Evolutionary conservation across 2,113 vertebrate genomes (phyloP).

Genomic region (Cephalopterus ornatus): DNA sequence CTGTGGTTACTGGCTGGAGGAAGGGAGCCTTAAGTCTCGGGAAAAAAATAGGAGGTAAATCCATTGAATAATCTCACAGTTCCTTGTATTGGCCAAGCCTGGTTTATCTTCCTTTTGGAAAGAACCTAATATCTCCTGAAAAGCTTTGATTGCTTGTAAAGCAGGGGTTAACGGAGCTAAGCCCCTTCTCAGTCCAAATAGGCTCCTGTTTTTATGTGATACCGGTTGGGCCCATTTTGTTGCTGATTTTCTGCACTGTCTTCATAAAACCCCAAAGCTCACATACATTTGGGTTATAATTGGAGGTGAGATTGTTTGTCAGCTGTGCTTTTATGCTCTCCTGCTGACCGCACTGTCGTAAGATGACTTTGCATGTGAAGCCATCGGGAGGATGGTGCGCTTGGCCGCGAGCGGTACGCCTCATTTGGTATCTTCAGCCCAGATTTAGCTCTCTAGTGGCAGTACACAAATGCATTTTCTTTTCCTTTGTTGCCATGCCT

Average conservation of each 20-base stretch:
- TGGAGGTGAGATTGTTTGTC: background rate
- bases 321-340: background rate
- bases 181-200: background rate
- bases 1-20: background rate
- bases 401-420: background rate
- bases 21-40: background rate
- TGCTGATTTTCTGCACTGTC: background rate
- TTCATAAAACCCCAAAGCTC: background rate
- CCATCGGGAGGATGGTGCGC: background rate
- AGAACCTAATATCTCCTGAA: background rate
- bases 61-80: background rate
- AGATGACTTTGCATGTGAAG: background rate
- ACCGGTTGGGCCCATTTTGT: background rate
- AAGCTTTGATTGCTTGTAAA: background rate
- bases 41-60: background rate
- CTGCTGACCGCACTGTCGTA: background rate
- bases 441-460: background rate
- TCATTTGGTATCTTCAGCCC: background rate
- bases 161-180: background rate
- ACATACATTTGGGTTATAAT: background rate
- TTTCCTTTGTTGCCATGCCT: constrained; percentile 34
- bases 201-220: background rate
- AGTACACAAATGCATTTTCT: background rate
- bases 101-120: background rate
- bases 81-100: background rate